Evolutionary conservation across 2,888 invertebrate species (phyloP).

Genomic region (Tachystola acroxantha): DNA sequence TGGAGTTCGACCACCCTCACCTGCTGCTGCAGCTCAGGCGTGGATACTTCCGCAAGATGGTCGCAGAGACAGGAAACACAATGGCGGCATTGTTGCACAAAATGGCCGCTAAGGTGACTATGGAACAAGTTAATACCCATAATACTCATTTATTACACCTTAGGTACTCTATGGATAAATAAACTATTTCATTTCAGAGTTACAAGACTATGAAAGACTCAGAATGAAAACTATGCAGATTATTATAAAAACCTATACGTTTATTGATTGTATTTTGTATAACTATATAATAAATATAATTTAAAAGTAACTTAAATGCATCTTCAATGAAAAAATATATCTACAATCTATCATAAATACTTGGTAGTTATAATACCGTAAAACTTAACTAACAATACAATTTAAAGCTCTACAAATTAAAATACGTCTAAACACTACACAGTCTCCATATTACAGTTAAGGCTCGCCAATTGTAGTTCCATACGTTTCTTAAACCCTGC

Average conservation of each 20-base stretch:
- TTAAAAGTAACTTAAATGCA: constrained; percentile 7
- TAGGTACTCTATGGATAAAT: background rate
- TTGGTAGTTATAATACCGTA: too few species aligned
- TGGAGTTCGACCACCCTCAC: constrained; percentile 86
- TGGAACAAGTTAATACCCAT: background rate
- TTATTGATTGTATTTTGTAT: constrained; percentile 9
- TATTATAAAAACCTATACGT: constrained; percentile 19
- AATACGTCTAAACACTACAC: constrained; percentile 25
- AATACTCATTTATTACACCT: background rate
- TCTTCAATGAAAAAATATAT: background rate
- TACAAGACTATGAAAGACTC: constrained; percentile 25
- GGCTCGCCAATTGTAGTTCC: constrained; percentile 83
- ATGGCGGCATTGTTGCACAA: constrained; percentile 80
- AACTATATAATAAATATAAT: constrained; percentile 10
- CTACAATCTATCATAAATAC: too few species aligned
- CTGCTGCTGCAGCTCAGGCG: constrained; percentile 74
- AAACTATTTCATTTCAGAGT: constrained; percentile 34
- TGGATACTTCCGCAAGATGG: constrained; percentile 79
- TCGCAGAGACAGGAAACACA: constrained; percentile 80
- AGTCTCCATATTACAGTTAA: constrained; percentile 70
- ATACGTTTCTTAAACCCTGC: constrained; percentile 80
- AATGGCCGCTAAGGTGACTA: constrained; percentile 78
- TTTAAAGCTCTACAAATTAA: constrained; percentile 8
- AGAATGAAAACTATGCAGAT: constrained; percentile 10
- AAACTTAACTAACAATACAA: constrained; percentile 2